Percentiles rank a stretch among this genome's conserved stretches.
These are phyloP conservation scores for Aphis gossypii DNA, from an alignment of 1,140 invertebrate genomes.

Conservation along the genomic window DNA sequence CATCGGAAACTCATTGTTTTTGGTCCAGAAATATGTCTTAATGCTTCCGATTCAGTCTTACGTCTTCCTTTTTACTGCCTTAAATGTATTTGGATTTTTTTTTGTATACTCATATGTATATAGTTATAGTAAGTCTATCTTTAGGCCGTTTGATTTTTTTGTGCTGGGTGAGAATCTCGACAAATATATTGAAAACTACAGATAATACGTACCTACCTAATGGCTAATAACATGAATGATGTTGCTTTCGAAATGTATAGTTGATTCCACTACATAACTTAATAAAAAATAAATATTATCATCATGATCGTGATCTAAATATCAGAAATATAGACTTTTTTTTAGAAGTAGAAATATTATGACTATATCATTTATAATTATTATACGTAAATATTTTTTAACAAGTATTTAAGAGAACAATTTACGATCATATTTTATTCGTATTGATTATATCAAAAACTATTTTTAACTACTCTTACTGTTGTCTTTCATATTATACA, in stretches of 20 bases:
- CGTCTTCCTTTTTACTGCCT: neutral
- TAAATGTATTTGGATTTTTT: neutral
- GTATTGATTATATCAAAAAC: neutral
- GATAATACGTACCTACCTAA: neutral
- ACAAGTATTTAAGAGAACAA: neutral
- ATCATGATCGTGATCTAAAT: neutral
- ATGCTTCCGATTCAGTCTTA: neutral
- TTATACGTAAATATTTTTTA: too few relatives aligned
- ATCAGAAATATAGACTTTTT: neutral
- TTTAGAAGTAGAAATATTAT: too few relatives aligned
- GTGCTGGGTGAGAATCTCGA: neutral
- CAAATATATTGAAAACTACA: neutral
- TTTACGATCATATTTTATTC: neutral
- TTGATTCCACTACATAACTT: neutral
- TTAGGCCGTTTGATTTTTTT: neutral
- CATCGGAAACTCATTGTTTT: conserved; percentile 4
- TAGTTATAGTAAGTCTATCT: neutral
- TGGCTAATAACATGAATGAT: neutral
- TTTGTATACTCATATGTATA: neutral
- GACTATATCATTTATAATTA: too few relatives aligned
- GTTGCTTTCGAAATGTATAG: neutral
- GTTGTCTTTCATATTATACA: neutral
- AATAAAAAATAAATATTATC: neutral
- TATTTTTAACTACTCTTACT: neutral
- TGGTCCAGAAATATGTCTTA: neutral